Percentiles rank a stretch among this genome's conserved stretches.
phyloP scores from a whole-genome alignment of 2,797 vertebrate genomes.

The Neopelma chrysocephalum region DNA sequence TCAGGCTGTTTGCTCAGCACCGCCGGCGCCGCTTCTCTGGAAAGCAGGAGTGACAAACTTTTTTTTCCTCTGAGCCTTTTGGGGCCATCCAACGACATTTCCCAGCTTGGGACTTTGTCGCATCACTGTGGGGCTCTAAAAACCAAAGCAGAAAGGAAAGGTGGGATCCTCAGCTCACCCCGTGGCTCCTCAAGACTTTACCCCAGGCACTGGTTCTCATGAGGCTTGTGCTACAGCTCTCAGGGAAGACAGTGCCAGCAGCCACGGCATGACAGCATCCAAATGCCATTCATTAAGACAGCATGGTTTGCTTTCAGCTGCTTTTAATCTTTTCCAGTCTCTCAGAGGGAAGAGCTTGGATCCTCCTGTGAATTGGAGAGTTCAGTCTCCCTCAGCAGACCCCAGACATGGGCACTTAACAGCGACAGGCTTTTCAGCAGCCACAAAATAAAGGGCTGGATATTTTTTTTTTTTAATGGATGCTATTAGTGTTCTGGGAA shows the following conservation, averaged over 20 bases:
- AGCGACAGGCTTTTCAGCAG: neutral
- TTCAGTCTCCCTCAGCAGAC: neutral
- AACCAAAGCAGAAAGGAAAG: neutral
- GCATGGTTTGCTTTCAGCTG: neutral
- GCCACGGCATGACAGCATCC: neutral
- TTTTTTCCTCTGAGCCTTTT: neutral
- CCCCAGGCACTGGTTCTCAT: neutral
- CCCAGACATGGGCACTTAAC: neutral
- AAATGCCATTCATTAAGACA: neutral
- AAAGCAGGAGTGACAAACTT: neutral
- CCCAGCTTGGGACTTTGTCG: neutral
- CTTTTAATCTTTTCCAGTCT: slow-evolving; percentile 15
- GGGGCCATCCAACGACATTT: neutral
- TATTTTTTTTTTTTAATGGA: neutral
- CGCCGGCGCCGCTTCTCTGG: neutral
- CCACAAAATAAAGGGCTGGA: neutral
- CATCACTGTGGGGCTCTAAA: neutral
- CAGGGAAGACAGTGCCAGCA: neutral
- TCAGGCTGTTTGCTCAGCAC: neutral
- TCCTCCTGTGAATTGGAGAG: neutral
- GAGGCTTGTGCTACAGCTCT: neutral
- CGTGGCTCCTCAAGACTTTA: neutral
- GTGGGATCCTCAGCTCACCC: neutral
- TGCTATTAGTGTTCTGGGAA: slow-evolving; percentile 42
- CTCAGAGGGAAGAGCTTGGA: neutral